Conservation (phyloP, 1,140 invertebrate genomes). For the Sinonovacula constricta region DNA sequence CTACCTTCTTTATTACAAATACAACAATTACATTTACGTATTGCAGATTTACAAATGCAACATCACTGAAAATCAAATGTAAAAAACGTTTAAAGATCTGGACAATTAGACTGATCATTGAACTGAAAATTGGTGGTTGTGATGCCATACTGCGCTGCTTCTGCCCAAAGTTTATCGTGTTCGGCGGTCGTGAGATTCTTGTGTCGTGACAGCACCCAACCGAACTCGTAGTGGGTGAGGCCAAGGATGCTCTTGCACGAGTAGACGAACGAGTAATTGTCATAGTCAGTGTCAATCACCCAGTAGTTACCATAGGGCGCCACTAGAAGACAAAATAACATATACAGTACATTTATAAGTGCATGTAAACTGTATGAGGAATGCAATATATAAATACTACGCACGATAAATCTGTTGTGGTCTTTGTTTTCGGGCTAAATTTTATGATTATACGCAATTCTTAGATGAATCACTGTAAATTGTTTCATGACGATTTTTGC, state of each 20-base stretch:
- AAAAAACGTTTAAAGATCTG: slow-evolving; percentile 14
- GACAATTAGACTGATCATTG: slow-evolving; percentile 17
- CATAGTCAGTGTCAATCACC: slow-evolving; percentile 67
- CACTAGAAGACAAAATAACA: slow-evolving; percentile 45
- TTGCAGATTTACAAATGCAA: no score
- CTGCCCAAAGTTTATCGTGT: slow-evolving; percentile 30
- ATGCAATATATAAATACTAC: no score
- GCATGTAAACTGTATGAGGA: no score
- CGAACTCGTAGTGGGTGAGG: slow-evolving; percentile 63
- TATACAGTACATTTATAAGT: no score
- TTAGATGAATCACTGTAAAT: no score
- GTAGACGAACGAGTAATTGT: slow-evolving; percentile 62
- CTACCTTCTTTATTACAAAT: no score
- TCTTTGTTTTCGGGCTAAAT: no score
- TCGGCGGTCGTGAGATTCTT: not conserved
- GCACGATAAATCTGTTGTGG: no score
- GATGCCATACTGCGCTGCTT: slow-evolving; percentile 6
- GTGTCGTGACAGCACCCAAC: slow-evolving; percentile 62
- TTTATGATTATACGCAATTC: no score
- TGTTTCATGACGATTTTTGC: no score
- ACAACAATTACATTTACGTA: no score
- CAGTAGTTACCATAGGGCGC: slow-evolving; percentile 63
- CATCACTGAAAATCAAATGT: no score
- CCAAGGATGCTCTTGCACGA: slow-evolving; percentile 56
- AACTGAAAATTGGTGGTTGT: slow-evolving; percentile 12